Conservation (phyloP, 1,140 invertebrate genomes). For the Uloborus diversus region DNA sequence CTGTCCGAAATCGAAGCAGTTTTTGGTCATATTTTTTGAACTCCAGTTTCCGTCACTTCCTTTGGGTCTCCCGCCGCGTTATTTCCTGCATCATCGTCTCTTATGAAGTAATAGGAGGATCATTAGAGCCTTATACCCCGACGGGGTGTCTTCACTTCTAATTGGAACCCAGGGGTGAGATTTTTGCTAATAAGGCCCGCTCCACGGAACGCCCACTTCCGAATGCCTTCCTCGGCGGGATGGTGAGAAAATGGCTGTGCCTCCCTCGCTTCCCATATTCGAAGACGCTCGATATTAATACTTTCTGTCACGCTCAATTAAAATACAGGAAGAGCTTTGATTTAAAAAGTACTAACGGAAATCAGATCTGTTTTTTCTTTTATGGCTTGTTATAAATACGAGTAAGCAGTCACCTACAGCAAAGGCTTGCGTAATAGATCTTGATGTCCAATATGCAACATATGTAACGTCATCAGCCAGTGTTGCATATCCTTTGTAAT, state of each 20-base stretch:
- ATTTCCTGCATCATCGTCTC: conserved; percentile 24
- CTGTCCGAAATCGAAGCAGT: no score
- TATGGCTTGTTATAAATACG: not conserved
- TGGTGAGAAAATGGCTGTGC: conserved; percentile 17
- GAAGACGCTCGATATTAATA: not conserved
- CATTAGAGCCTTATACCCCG: conserved; percentile 4
- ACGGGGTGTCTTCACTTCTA: conserved; percentile 10
- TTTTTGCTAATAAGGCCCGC: conserved; percentile 23
- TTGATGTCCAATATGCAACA: not conserved
- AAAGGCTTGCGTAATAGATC: not conserved
- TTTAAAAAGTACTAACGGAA: not conserved
- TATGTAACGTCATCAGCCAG: not conserved
- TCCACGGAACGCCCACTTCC: conserved; percentile 26
- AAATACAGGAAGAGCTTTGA: not conserved
- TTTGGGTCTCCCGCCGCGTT: not conserved
- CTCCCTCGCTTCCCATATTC: conserved; percentile 10
- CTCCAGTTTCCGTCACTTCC: no score
- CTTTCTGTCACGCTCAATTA: not conserved
- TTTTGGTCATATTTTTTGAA: no score
- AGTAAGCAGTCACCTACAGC: not conserved
- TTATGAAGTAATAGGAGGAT: conserved; percentile 36
- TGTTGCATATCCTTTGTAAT: no score
- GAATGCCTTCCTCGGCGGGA: not conserved
- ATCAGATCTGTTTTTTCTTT: not conserved
- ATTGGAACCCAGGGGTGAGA: conserved; percentile 30